Percentiles rank a stretch among this genome's conserved stretches.
Evolutionary conservation across 2,797 vertebrate genomes (phyloP).

Genomic region (Melanotaenia nigrans): DNA sequence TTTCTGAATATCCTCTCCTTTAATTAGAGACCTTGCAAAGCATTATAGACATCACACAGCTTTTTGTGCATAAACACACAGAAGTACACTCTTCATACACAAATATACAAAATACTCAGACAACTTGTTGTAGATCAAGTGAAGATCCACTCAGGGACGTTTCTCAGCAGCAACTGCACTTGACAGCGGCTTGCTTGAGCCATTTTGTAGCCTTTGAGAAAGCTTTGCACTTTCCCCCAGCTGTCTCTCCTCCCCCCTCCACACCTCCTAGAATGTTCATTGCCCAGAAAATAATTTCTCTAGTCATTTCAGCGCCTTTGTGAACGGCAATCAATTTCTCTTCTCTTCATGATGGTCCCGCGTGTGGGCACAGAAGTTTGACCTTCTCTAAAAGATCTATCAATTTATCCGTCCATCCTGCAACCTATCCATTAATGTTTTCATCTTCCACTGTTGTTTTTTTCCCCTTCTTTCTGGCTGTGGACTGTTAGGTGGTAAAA

Average conservation of each 20-base stretch:
- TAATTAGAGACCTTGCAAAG: neutral
- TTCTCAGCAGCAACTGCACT: conserved; percentile 76
- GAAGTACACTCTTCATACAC: conserved; percentile 8
- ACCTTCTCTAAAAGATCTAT: conserved; percentile 88
- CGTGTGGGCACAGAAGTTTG: conserved; percentile 86
- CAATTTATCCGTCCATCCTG: conserved; percentile 88
- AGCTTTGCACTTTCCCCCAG: conserved; percentile 66
- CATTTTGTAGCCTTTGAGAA: conserved; percentile 79
- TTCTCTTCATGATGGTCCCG: conserved; percentile 86
- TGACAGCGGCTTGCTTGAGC: conserved; percentile 79
- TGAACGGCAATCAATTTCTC: conserved; percentile 88
- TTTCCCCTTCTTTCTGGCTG: conserved; percentile 44
- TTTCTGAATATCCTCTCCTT: neutral
- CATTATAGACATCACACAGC: conserved; percentile 1
- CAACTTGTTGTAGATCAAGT: conserved; percentile 39
- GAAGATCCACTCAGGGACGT: conserved; percentile 66
- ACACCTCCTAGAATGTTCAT: conserved; percentile 83
- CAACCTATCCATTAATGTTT: conserved; percentile 88
- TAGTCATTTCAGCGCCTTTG: conserved; percentile 87
- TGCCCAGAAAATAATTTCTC: conserved; percentile 88
- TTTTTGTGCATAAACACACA: conserved; percentile 12
- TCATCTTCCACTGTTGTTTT: conserved; percentile 81
- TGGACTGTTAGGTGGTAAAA: conserved; percentile 78
- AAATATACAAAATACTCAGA: conserved; percentile 25
- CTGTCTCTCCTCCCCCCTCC: conserved; percentile 33